Base-by-base conservation (phyloP, 2,888 invertebrate species). In the Stenoptilia bipunctidactyla region DNA sequence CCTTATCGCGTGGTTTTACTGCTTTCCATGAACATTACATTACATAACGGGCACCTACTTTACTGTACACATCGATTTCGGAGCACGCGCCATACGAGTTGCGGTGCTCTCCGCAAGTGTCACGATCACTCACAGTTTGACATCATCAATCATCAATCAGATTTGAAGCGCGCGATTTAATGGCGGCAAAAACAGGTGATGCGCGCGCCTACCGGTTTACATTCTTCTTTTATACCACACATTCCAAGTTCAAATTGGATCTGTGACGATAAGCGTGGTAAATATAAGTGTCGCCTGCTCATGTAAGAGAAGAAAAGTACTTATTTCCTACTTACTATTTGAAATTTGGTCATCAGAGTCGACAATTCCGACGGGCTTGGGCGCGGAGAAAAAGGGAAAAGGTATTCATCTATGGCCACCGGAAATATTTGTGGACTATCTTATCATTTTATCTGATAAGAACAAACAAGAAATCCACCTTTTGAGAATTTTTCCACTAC, bases 131-230 rank as follows among this genome's bases (percentile, higher is more conserved):
- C 66, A 74, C 77, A 75, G 72, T 56, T 56, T 52, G 43, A 46
- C 50, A 52, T 45, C 69, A 70, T 76, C 70, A 71, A 52, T 45
- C 69, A 70, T 76, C 70, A 71, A 75, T 77, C 77, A 71, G 67
- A 69, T 67, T 67, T 62, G 68, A 55, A 56, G 57, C 67, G 61
- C 52, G 51, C 46, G 38, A 27, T 38, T 5, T 45, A 43, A 48
- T 46, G 45, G 39, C 25, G 14, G 42, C 41, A 45, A 48, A 48
- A 48, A 48, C 33, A 25, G 38, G 27, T 36, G 35, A 27, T 35
- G 38, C 41, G 37, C 37, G 37, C 42, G 41, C 43, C 39, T 30
- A 40, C 41, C 37, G 30, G 9, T 30, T 8, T 8, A 8, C 20
- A 20, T 20, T 20, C 20, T 36, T 1, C 10, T n/a, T 9, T n/a